Base-by-base conservation (phyloP, 1,140 invertebrate species). In the Bombus cullumanus region DNA sequence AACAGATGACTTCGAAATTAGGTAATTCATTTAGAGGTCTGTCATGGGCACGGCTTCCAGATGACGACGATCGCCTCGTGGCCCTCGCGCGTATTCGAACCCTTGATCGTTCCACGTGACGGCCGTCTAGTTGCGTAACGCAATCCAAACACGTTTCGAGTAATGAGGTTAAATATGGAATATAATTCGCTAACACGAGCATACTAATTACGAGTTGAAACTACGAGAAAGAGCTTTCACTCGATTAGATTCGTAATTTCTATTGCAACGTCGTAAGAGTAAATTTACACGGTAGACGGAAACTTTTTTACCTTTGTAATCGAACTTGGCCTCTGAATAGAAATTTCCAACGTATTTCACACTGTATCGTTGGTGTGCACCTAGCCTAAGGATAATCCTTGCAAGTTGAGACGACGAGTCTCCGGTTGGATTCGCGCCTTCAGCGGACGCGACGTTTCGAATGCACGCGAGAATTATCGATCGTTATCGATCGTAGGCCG, bases 131-230 rank as follows among this genome's bases (percentile, higher is more conserved):
- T 83, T 80, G 66, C 86, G 41, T 88, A 80, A 69, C 53, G 71
- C n/a, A 41, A 25, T 15, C 15, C 64, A 53, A 72, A 80, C 73
- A 64, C 68, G 66, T 88, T 88, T 76, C 25, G 59, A 85, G 72
- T 83, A 89, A 88, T 78, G 83, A 73, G 79, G 59, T 89, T 86
- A 83, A 74, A n/a, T 6, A 13, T 22, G 41, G 41, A 15, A 68
- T 4, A 1, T 88, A 83, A 88, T 86, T 88, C 88, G 72, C 18
- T 12, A 69, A 64, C 78, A 15, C 62, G 73, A 43, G 73, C 25
- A 1, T 13, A 57, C 34, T 15, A 73, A 6, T 18, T 18, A 47
- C 47, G 6, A 47, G 47, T 15, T 18, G 47, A 47, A 47, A 18
- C 47, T 47, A 47, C 0, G 47, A 47, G 47, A 47, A 18, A 18